Percentiles rank a stretch among this genome's conserved stretches.
Conservation (phyloP, 2,113 vertebrate genomes). For the Mobula hypostoma region DNA sequence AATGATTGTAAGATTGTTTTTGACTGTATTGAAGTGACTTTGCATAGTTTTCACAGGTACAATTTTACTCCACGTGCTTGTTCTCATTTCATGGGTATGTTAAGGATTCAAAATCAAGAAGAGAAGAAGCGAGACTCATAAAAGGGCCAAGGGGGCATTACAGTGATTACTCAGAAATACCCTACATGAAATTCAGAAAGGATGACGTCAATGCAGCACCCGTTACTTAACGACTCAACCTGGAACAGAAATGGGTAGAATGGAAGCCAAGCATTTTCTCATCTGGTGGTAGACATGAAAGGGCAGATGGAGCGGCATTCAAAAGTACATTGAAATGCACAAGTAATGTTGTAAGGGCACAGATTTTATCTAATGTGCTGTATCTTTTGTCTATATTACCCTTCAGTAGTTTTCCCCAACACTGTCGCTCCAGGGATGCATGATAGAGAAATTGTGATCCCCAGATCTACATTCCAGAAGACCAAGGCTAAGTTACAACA, state of each 20-base stretch:
- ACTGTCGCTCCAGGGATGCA: background rate
- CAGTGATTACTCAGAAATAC: background rate
- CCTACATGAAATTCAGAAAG: background rate
- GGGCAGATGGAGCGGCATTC: background rate
- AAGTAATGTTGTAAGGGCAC: background rate
- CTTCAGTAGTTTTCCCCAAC: background rate
- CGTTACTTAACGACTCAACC: background rate
- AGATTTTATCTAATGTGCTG: too few species aligned
- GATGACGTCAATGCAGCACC: background rate
- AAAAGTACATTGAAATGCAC: background rate
- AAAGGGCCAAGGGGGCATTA: background rate
- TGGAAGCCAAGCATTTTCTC: background rate
- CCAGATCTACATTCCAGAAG: background rate
- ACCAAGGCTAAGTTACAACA: background rate
- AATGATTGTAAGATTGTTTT: too few species aligned
- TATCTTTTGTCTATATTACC: background rate
- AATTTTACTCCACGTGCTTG: too few species aligned
- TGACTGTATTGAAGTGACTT: too few species aligned
- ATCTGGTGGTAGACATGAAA: background rate
- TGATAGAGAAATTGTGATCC: background rate
- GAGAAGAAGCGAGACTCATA: background rate
- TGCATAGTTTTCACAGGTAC: too few species aligned
- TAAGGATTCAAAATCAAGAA: background rate
- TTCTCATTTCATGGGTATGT: background rate
- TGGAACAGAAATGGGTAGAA: background rate